Conservation (phyloP, 2,113 vertebrate genomes). For the Argyrosomus japonicus region DNA sequence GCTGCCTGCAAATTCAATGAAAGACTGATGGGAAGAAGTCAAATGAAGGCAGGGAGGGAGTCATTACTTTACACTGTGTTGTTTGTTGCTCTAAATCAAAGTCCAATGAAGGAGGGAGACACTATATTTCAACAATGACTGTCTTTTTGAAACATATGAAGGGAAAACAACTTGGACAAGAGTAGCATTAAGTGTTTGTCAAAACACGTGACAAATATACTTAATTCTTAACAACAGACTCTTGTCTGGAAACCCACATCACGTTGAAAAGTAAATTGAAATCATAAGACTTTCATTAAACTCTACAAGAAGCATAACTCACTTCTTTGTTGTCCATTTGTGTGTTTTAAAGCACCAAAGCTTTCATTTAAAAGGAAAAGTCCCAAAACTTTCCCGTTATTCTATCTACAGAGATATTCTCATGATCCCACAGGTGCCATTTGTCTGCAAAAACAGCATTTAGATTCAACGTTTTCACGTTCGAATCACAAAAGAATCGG, state of each 20-base stretch:
- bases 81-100: slow-evolving; percentile 52
- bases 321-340: not conserved
- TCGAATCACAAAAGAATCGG: not conserved
- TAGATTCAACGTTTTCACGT: not conserved
- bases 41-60: slow-evolving; percentile 46
- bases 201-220: not conserved
- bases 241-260: not conserved
- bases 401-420: not conserved
- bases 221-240: not conserved
- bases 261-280: not conserved
- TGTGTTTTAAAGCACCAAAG: not conserved
- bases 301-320: not conserved
- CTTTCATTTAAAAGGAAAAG: not conserved
- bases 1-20: slow-evolving; percentile 41
- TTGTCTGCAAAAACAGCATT: not conserved
- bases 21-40: slow-evolving; percentile 63
- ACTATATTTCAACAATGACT: slow-evolving; percentile 15
- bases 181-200: not conserved
- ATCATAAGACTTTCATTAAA: not conserved
- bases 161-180: not conserved
- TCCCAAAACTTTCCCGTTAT: not conserved
- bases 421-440: not conserved
- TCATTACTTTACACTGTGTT: slow-evolving; percentile 29
- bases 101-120: slow-evolving; percentile 7
- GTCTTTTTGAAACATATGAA: too few relatives aligned